phyloP scores from a whole-genome alignment of 2,888 invertebrate species.

The Amorpha juglandis region DNA sequence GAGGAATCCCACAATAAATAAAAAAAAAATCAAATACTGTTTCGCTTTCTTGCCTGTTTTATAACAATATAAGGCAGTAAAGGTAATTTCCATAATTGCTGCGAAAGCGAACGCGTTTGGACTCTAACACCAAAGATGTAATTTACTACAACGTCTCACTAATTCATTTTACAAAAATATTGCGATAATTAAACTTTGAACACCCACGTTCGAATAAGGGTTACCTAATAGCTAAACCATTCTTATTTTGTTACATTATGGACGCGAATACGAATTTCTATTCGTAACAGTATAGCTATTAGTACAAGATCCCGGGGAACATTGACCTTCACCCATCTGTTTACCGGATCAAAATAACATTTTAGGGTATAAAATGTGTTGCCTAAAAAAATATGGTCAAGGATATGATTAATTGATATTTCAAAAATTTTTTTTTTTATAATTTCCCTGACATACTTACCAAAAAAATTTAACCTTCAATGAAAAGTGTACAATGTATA shows the following conservation, averaged over 20 bases:
- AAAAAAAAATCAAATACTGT: no score
- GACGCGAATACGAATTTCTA: conserved; percentile 37
- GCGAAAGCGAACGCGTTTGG: neutral
- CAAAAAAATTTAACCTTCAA: no score
- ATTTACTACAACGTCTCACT: conserved; percentile 25
- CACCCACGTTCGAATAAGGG: conserved; percentile 37
- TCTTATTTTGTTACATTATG: conserved; percentile 30
- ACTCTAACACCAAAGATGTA: neutral
- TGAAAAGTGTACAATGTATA: no score
- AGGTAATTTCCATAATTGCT: neutral
- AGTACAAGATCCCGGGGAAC: no score
- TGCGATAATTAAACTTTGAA: conserved; percentile 34
- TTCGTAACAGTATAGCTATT: conserved; percentile 32
- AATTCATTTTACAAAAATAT: conserved; percentile 43
- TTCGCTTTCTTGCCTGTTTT: no score
- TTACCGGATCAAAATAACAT: no score
- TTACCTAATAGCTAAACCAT: conserved; percentile 32
- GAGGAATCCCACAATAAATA: neutral
- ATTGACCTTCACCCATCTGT: no score
- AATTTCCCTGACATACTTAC: no score
- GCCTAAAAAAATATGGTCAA: no score
- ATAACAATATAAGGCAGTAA: neutral
- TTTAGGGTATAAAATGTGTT: no score
- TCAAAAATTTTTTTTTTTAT: no score
- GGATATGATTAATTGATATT: no score